Evolutionary conservation across 2,888 invertebrate species (phyloP), one percentile per base, ranked within the genome.

Genomic region (Cerastoderma edule): DNA sequence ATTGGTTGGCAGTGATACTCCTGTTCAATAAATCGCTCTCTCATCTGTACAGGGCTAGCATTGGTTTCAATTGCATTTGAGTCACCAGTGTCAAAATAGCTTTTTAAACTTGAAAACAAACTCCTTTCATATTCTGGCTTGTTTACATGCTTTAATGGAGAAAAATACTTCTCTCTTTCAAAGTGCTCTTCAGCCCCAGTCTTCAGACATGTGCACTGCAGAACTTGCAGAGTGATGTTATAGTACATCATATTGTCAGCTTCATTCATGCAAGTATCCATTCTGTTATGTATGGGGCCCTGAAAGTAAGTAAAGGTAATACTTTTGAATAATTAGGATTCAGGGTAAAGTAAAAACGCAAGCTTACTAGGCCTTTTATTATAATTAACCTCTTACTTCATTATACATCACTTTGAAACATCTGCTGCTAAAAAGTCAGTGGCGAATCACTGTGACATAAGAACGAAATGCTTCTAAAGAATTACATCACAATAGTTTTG

Each of bases 211-310:
- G 60, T 10, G 24, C 60, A 60, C 8, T 33, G 24, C 27, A 60
- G 27, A 33, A 60, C 39, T 27, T 60, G 60, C 24, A 60, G 22
- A 0, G 60, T 60, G 60, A 60, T 60, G 39, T 60, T 60, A 27
- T 60, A 60, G 27, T 60, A 60, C 24, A 39, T 39, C 39, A 60
- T 16, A 35, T 28, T 33, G 24, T 39, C 60, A 8, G 24, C 8
- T 3, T 50, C 50, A 22, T 50, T 50, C 22, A 50, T 24, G 27
- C 50, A 50, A n/a, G 50, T n/a, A 50, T 10, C 39, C 8, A 16
- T 39, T 10, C 39, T 39, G n/a, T n/a, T n/a, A n/a, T n/a, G n/a
- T n/a, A n/a, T n/a, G n/a, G n/a, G n/a, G n/a, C n/a, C n/a, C n/a
- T n/a, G n/a, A n/a, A n/a, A n/a, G n/a, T n/a, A n/a, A n/a, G n/a